Percentiles rank a stretch among this genome's conserved stretches.
Conservation (phyloP, 2,113 vertebrate species). For the Cricetomys ansorgei region DNA sequence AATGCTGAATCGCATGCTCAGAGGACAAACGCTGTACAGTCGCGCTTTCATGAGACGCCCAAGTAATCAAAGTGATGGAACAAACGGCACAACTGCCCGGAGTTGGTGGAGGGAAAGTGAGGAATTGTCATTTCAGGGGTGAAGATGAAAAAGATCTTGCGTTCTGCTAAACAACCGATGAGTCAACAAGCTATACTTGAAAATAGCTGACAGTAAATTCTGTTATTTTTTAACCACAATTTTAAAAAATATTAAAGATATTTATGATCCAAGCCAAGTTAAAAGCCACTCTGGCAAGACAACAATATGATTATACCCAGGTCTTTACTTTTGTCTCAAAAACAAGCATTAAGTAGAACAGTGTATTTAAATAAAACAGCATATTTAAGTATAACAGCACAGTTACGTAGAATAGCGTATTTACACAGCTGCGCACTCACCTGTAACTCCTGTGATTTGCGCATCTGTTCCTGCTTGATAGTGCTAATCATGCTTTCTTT, state of each 20-base stretch:
- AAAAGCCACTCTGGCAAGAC: conserved; percentile 2
- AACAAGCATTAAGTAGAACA: background rate
- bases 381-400: too few species aligned
- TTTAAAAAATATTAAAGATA: background rate
- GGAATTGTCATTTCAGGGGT: background rate
- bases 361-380: background rate
- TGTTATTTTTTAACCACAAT: background rate
- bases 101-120: background rate
- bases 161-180: background rate
- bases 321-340: conserved; percentile 1
- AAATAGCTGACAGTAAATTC: background rate
- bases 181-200: background rate
- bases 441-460: conserved; percentile 93
- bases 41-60: background rate
- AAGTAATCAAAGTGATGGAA: conserved; percentile 19
- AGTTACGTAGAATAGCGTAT: background rate
- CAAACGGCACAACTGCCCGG: background rate
- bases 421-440: conserved; percentile 79
- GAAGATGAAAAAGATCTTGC: background rate
- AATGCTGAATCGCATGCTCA: background rate
- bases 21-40: background rate
- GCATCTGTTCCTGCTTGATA: conserved; percentile 92
- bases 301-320: background rate
- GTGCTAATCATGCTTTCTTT: conserved; percentile 90
- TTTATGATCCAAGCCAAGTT: background rate